Percentiles rank a stretch among this genome's conserved stretches.
These are phyloP conservation scores for Stenurella melanura DNA, from an alignment of 2,888 invertebrate species.

Conservation along the genomic window DNA sequence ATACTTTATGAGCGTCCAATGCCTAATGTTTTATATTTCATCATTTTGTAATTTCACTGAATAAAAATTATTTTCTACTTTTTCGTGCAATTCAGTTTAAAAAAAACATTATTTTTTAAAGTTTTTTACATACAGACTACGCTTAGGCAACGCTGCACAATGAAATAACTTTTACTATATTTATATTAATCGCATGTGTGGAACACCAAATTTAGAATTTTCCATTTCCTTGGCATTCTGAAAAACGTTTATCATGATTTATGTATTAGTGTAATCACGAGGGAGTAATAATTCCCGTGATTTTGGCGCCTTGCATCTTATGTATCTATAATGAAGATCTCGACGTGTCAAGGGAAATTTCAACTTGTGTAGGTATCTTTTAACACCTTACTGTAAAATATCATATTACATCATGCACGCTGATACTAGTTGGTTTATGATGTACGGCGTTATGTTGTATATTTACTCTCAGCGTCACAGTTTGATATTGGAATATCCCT, in stretches of 20 bases:
- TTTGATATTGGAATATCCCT: slow-evolving; percentile 34
- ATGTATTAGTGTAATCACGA: background rate
- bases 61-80: too few species aligned
- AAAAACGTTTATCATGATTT: background rate
- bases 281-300: background rate
- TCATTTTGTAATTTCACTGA: too few species aligned
- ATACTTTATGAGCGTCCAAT: too few species aligned
- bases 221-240: background rate
- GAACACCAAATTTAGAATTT: background rate
- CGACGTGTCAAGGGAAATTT: slow-evolving; percentile 43
- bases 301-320: slow-evolving; percentile 10
- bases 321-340: slow-evolving; percentile 45
- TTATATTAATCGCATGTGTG: too few species aligned
- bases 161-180: too few species aligned
- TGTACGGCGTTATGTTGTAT: slow-evolving; percentile 21
- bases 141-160: too few species aligned
- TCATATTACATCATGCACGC: slow-evolving; percentile 50
- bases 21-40: too few species aligned
- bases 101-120: too few species aligned
- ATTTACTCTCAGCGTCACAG: slow-evolving; percentile 24
- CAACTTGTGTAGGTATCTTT: slow-evolving; percentile 50
- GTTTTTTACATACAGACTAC: too few species aligned
- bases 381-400: slow-evolving; percentile 51
- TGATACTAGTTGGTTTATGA: slow-evolving; percentile 44
- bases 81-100: too few species aligned